Conservation (phyloP, 2,113 vertebrate genomes). For the Bostrychus sinensis region DNA sequence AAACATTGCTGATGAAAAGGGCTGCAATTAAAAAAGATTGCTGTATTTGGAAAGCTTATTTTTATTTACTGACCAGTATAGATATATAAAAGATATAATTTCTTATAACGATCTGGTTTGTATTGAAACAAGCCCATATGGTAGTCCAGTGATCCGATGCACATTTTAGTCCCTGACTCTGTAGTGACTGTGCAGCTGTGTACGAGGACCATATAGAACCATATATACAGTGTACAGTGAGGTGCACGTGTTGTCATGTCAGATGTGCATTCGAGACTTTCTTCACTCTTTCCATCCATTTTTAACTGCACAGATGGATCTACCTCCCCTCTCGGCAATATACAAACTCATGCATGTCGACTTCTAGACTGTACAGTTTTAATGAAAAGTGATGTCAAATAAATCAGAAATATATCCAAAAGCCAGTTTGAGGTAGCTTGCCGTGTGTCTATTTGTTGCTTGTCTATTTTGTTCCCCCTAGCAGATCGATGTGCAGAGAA, state of each 20-base stretch:
- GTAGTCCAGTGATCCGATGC: background rate
- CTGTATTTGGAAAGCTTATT: too few relatives aligned
- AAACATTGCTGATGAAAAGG: too few relatives aligned
- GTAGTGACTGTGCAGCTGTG: conserved; percentile 25
- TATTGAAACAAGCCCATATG: background rate
- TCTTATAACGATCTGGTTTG: background rate
- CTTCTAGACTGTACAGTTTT: background rate
- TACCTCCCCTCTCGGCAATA: conserved; percentile 10
- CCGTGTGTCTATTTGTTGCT: conserved; percentile 7
- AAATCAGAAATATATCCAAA: conserved; percentile 1
- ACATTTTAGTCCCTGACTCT: background rate
- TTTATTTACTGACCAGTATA: too few relatives aligned
- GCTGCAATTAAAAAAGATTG: too few relatives aligned
- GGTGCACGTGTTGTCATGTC: conserved; percentile 10
- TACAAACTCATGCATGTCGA: conserved; percentile 3
- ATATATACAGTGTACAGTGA: background rate
- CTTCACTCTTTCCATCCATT: conserved; percentile 24
- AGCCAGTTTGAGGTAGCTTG: conserved; percentile 19
- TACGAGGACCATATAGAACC: background rate
- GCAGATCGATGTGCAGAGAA: conserved; percentile 35
- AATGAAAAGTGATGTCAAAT: conserved; percentile 4
- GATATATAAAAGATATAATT: background rate
- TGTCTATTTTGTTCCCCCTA: conserved; percentile 25
- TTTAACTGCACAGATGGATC: conserved; percentile 31
- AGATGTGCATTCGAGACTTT: conserved; percentile 8